Evolutionary conservation across 2,888 invertebrate species (phyloP), one percentile per base, ranked within the genome.

Genomic region (Luperina testacea): DNA sequence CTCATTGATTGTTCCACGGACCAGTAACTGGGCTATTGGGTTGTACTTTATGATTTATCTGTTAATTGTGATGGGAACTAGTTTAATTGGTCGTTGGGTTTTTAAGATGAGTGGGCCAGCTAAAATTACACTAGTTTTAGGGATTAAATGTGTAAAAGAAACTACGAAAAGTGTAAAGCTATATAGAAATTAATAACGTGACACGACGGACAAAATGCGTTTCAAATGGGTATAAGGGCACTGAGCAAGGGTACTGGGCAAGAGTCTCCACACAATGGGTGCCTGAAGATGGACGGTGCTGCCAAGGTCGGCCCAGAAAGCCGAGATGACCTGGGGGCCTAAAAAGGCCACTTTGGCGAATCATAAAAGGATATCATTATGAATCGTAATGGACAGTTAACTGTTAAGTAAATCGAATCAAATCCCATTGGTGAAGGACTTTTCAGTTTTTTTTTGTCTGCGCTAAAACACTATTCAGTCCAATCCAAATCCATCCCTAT

Each of bases 1-100:
- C 85, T 84, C 80, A 78, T 84, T 85, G 80, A 83, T 87, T 84
- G 76, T 78, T 27, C 61, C 24, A 27, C 4, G 72, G 78, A 74
- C 67, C 65, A 75, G 75, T 64, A 68, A 48, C 53, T 80, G 51
- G 59, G 73, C 70, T 65, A 79, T 78, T 69, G 69, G 63, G 75
- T 61, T 32, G 32, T 48, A 64, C 59, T 71, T 48, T 63, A 51
- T 82, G 84, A 84, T 88, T 86, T 86, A 81, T 74, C 24, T 65
- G 27, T 61, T 51, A 63, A 88, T 85, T 72, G 72, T 8, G 3
- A 11, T n/a, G 1, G 7, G 15, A 48, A 27, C 6, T 80, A 38
- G 20, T 57, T 61, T 57, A 17, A 48, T 65, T 48, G 48, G 38
- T 63, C 32, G 42, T 27, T 27, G 9, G 6, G 17, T 15, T 45